phyloP scores from a whole-genome alignment of 2,888 invertebrate species.

The Crocallis elinguaria region DNA sequence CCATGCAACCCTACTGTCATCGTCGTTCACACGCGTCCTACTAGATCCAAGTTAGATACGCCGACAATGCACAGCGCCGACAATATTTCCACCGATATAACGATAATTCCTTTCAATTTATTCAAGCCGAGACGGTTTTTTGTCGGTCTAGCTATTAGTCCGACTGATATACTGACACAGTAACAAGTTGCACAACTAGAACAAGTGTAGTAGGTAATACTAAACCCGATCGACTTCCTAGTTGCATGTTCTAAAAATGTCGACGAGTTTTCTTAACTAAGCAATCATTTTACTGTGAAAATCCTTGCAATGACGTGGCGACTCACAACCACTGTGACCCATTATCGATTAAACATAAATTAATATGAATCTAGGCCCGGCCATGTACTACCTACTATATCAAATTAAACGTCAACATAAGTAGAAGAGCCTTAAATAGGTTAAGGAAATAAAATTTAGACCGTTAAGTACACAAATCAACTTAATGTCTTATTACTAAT shows the following conservation, averaged over 20 bases:
- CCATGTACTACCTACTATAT: no score
- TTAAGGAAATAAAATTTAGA: slow-evolving; percentile 4
- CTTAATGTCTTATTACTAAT: neutral
- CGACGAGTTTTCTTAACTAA: neutral
- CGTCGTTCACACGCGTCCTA: slow-evolving; percentile 72
- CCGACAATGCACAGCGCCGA: slow-evolving; percentile 30
- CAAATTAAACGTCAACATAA: no score
- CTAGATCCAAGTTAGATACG: slow-evolving; percentile 46
- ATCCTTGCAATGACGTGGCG: no score
- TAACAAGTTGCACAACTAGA: slow-evolving; percentile 18
- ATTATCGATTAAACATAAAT: no score
- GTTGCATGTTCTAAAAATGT: neutral
- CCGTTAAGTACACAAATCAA: neutral
- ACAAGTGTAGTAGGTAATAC: slow-evolving; percentile 13
- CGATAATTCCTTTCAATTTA: slow-evolving; percentile 8
- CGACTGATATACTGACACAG: slow-evolving; percentile 25
- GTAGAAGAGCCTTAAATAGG: neutral
- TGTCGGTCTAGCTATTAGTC: slow-evolving; percentile 13
- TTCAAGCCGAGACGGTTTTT: slow-evolving; percentile 15
- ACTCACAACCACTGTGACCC: no score
- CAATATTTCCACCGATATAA: slow-evolving; percentile 16
- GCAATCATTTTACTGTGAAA: no score
- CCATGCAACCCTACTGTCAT: slow-evolving; percentile 64
- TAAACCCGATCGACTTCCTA: neutral
- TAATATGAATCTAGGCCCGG: no score